Evolutionary conservation across 2,113 vertebrate genomes (phyloP).

Genomic region (Perca fluviatilis): DNA sequence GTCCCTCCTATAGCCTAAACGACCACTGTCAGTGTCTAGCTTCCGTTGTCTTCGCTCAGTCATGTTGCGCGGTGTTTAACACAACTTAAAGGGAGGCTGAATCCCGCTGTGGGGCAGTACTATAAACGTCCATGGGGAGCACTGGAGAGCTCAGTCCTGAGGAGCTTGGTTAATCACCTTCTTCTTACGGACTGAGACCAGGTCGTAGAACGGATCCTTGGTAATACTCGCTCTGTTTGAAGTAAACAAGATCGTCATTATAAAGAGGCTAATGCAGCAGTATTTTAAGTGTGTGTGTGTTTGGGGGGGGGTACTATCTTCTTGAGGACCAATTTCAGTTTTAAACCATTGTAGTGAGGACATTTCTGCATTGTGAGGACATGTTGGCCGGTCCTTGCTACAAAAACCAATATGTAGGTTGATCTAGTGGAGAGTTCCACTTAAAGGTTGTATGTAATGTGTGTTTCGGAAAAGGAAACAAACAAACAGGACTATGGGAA

Average conservation of each 20-base stretch:
- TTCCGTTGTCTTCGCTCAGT: background rate
- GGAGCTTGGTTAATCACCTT: conserved; percentile 88
- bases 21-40: background rate
- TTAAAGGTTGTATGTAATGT: too few species aligned
- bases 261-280: background rate
- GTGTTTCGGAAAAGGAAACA: background rate
- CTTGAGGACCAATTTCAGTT: too few species aligned
- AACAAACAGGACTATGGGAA: background rate
- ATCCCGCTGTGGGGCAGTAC: conserved; percentile 3
- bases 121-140: background rate
- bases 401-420: background rate
- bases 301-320: too few species aligned
- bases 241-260: background rate
- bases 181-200: conserved; percentile 92
- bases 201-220: conserved; percentile 94
- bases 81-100: background rate
- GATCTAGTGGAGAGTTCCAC: background rate
- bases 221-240: conserved; percentile 92
- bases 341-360: too few species aligned
- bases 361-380: background rate
- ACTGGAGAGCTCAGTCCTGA: conserved; percentile 61
- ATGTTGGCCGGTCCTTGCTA: too few species aligned
- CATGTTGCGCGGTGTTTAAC: background rate
- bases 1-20: conserved; percentile 36
- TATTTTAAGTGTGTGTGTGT: background rate